Evolutionary conservation across 2,797 vertebrate species (phyloP), one percentile per base, ranked within the genome.

Genomic region (Gastrophryne carolinensis): DNA sequence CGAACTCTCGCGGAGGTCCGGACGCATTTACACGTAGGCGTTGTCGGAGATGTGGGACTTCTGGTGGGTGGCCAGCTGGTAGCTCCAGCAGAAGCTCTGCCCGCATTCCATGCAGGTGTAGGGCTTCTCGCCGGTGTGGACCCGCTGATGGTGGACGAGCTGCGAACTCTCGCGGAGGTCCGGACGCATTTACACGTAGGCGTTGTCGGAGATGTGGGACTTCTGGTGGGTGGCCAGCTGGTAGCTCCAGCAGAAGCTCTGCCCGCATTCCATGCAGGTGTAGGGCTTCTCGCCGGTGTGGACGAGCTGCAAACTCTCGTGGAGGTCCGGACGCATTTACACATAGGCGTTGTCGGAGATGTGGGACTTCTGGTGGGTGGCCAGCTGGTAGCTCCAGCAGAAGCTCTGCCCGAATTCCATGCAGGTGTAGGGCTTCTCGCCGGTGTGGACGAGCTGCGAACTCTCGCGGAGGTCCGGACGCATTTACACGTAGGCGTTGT

Each of bases 121-220:
- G 0, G 93, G 94, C 83, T 95, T 96, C 78, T 96, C 94, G 6
- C 92, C 91, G 0, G 92, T 95, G 83, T 96, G 94, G 69, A 93
- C 92, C 56, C 94, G 92, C 78, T 96, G 93, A 69, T 94, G 93
- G 76, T 93, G 91, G 79, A 93, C 92, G 83, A 94, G 93, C 7
- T 93, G 93, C 17, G 94, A 96, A 72, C 90, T 91, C 81, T 94
- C 94, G 34, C 85, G 90, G 58, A 94, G 95, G 83, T 94, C 93
- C 1, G 90, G 91, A 80, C 94, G 50, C 84, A 87, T 52, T 86
- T 67, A 96, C 71, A 82, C 87, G 75, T 93, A 95, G 0, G 94
- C 93, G 57, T 93, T 88, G 73, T 95, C 94, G 0, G 91, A 91
- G 0, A 92, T 93, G 86, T 93, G 91, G 3, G 70, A 75, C 39